phyloP scores from a whole-genome alignment of 2,113 vertebrate species.

The Solea senegalensis region DNA sequence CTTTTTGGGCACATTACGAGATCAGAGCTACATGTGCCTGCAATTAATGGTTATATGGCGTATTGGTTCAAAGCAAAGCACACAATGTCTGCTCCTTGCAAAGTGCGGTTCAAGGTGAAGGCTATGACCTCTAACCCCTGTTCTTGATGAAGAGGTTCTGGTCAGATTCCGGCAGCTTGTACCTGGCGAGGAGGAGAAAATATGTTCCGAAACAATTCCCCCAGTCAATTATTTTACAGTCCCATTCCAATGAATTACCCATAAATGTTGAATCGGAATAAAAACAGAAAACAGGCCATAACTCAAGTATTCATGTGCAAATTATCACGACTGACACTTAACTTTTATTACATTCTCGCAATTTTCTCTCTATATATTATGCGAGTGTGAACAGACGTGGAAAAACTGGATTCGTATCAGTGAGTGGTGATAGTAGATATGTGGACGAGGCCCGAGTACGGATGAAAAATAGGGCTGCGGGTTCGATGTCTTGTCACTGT shows the following conservation, averaged over 20 bases:
- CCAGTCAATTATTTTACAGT: conserved; percentile 18
- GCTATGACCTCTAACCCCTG: conserved; percentile 40
- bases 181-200: conserved; percentile 28
- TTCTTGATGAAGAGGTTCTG: conserved; percentile 25
- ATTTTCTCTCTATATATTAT: not conserved
- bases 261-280: conserved; percentile 20
- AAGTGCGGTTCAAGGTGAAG: conserved; percentile 40
- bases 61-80: conserved; percentile 38
- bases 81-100: conserved; percentile 21
- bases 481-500: conserved; percentile 36
- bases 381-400: not conserved
- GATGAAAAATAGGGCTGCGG: conserved; percentile 39
- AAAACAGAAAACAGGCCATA: conserved; percentile 11
- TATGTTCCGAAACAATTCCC: conserved; percentile 26
- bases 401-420: conserved; percentile 7
- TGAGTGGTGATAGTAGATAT: conserved; percentile 1
- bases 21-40: conserved; percentile 45
- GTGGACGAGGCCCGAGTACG: conserved; percentile 15
- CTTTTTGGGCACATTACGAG: conserved; percentile 16
- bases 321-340: not conserved
- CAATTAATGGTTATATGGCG: conserved; percentile 52
- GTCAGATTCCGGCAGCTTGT: not conserved
- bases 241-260: conserved; percentile 11
- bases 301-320: not conserved
- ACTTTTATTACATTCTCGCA: not conserved